These are phyloP conservation scores for Sarotherodon lohbergeri DNA, from an alignment of 2,113 vertebrate species.

Conservation along the genomic window DNA sequence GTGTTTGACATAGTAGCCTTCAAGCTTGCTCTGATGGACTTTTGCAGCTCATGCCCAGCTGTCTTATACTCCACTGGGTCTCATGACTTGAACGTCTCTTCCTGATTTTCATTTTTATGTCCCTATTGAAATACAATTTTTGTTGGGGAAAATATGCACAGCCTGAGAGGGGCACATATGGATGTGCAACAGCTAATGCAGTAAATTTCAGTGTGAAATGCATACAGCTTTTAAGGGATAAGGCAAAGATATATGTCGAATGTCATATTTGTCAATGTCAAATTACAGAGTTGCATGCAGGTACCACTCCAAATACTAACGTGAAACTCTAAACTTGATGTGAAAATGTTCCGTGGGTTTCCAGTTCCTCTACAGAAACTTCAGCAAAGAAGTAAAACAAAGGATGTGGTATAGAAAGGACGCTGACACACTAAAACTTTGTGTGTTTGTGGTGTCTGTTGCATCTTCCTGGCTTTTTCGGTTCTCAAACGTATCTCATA, in stretches of 20 bases:
- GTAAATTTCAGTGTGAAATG: rapidly evolving
- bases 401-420: rapidly evolving
- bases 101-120: not conserved
- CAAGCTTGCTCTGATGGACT: rapidly evolving
- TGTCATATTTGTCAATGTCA: not conserved
- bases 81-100: not conserved
- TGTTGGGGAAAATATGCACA: not conserved
- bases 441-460: not conserved
- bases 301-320: rapidly evolving
- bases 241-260: not conserved
- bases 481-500: not conserved
- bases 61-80: not conserved
- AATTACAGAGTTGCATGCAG: not conserved
- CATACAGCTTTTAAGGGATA: not conserved
- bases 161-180: rapidly evolving
- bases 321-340: not conserved
- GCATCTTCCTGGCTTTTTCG: rapidly evolving
- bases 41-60: rapidly evolving
- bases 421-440: rapidly evolving
- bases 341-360: not conserved
- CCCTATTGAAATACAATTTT: rapidly evolving
- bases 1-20: not conserved
- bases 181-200: not conserved
- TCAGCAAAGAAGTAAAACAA: not conserved
- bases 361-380: not conserved